Percentiles rank a stretch among this genome's conserved stretches.
Evolutionary conservation across 2,888 invertebrate genomes (phyloP).

Genomic region (Stegana nigrithorax): DNA sequence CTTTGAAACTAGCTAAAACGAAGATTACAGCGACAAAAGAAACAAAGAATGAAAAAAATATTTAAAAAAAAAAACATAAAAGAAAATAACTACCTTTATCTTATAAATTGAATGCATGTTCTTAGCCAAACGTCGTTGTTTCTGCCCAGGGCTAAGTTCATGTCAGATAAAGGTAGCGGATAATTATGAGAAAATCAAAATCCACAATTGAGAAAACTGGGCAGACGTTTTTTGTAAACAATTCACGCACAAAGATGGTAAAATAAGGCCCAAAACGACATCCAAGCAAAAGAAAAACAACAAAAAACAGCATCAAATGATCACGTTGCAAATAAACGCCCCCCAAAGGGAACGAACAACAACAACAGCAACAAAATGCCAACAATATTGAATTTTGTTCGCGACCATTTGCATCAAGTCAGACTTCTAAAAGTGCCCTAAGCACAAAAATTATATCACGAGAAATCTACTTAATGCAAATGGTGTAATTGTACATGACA

Average conservation of each 20-base stretch:
- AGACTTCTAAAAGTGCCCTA: constrained; percentile 36
- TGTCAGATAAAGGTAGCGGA: constrained; percentile 55
- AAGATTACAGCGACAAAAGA: neutral
- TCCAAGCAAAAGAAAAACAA: constrained; percentile 30
- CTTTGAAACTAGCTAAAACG: neutral
- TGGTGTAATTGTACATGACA: neutral
- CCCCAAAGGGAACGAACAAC: too few species aligned
- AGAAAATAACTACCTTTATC: constrained; percentile 54
- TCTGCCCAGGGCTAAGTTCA: constrained; percentile 68
- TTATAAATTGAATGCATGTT: constrained; percentile 51
- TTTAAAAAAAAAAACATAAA: constrained; percentile 16
- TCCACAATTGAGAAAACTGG: constrained; percentile 54
- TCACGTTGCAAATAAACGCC: constrained; percentile 37
- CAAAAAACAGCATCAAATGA: constrained; percentile 42
- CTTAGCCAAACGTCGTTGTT: constrained; percentile 66
- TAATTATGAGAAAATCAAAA: neutral
- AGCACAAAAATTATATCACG: too few species aligned
- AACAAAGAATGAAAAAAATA: constrained; percentile 1
- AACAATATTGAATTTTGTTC: constrained; percentile 30
- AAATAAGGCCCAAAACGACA: constrained; percentile 60
- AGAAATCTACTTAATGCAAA: too few species aligned
- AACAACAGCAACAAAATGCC: neutral
- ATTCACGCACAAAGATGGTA: constrained; percentile 69
- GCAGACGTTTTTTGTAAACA: constrained; percentile 69
- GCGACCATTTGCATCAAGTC: too few species aligned